phyloP scores from a whole-genome alignment of 2,113 vertebrate species.

The Microcebus tavaratra region DNA sequence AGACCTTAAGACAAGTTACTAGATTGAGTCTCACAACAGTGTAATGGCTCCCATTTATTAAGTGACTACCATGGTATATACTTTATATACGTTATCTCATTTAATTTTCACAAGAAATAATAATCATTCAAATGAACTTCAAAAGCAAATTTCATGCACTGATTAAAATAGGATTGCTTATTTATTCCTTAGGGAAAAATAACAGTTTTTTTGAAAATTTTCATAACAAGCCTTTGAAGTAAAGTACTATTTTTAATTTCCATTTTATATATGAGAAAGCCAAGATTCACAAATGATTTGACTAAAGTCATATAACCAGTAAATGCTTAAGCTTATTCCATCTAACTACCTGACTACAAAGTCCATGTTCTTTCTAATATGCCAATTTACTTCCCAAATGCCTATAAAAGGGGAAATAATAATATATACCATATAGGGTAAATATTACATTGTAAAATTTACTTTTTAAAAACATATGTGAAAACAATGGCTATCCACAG shows the following conservation, averaged over 20 bases:
- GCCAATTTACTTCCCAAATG: background rate
- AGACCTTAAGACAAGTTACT: background rate
- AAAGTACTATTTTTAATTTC: slow-evolving; percentile 3
- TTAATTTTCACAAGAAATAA: slow-evolving; percentile 32
- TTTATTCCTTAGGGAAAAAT: slow-evolving; percentile 38
- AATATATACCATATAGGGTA: background rate
- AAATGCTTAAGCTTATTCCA: background rate
- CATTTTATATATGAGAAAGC: background rate
- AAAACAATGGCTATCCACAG: background rate
- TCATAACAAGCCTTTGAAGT: background rate
- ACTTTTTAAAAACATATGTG: background rate
- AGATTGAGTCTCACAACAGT: background rate
- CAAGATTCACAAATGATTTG: background rate
- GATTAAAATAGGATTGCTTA: slow-evolving; percentile 72
- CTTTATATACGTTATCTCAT: background rate
- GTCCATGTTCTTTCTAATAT: background rate
- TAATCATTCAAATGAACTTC: slow-evolving; percentile 71
- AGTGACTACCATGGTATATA: background rate
- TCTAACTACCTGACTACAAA: background rate
- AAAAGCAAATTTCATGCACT: slow-evolving; percentile 74
- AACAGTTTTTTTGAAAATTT: background rate
- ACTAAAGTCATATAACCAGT: background rate
- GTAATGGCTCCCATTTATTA: slow-evolving; percentile 2
- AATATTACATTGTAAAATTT: background rate
- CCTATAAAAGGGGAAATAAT: background rate